Base-by-base conservation (phyloP, 1,140 invertebrate genomes). In the Drosophila virilis region DNA sequence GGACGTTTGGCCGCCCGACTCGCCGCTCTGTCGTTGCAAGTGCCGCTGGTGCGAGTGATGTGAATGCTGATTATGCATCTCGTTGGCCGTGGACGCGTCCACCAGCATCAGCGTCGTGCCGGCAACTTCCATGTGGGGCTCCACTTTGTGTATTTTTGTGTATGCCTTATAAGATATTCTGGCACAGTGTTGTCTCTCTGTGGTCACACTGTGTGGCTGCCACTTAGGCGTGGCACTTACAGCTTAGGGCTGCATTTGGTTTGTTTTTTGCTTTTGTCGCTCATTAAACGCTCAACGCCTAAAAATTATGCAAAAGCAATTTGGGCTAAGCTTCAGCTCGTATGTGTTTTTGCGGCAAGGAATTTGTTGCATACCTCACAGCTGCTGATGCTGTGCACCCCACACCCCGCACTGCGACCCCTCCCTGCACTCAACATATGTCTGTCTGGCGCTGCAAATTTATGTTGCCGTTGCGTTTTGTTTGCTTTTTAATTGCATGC, bases 401-500 rank as follows among this genome's bases (percentile, higher is more conserved):
- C 40, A 5, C 7, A 2, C n/a, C 52, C 15, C 9, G 5, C 3
- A 9, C n/a, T 10, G 1, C 10, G 0, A 13, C 9, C 35, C 7
- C 12, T 9, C 15, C 6, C 59, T 35, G 10, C 46, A 2, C 22
- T 12, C 12, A 15, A 9, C 8, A 8, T 28, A 48, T 22, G 52
- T 66, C 52, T 61, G 38, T 51, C 69, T 66, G 69, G 61, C 33
- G 9, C 28, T 12, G 74, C 54, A 85, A 82, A 85, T 85, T 85
- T 81, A 86, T 85, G 78, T 78, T 61, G 64, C 40, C 33, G 38
- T 48, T 55, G 54, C 76, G 35, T 67, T 62, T 80, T 80, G 57
- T 74, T 80, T 68, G 55, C 71, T 69, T 84, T 84, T 84, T 84
- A 84, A 84, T 84, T 84, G 77, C 80, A 52, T 50, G 61, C 66